phyloP scores from a whole-genome alignment of 2,888 invertebrate species.

The Willowsia nigromaculata region DNA sequence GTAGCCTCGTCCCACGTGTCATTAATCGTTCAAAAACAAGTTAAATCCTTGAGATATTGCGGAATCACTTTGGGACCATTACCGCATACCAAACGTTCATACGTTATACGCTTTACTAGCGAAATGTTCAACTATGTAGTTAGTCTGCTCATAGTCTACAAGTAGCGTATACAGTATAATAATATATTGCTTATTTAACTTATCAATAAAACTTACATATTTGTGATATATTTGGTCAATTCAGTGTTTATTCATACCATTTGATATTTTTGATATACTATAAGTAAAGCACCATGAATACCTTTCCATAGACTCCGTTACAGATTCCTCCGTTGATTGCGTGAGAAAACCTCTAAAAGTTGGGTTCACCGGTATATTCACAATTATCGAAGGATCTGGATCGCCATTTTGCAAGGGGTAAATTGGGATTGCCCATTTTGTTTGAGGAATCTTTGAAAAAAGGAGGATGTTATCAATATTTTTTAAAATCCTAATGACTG shows the following conservation, averaged over 20 bases:
- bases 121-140: slow-evolving; percentile 43
- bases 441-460: slow-evolving; percentile 53
- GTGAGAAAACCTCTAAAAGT: slow-evolving; percentile 57
- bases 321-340: too few relatives aligned
- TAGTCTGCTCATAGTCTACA: background rate
- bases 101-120: slow-evolving; percentile 13
- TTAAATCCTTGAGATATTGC: background rate
- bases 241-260: too few relatives aligned
- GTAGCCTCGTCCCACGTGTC: background rate
- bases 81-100: background rate
- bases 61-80: slow-evolving; percentile 25
- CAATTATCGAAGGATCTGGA: slow-evolving; percentile 26
- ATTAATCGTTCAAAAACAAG: background rate
- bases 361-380: slow-evolving; percentile 54
- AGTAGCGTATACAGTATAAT: too few relatives aligned
- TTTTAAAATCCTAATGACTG: too few relatives aligned
- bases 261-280: slow-evolving; percentile 19
- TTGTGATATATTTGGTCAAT: too few relatives aligned
- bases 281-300: slow-evolving; percentile 57
- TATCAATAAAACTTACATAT: too few relatives aligned
- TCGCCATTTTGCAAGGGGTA: slow-evolving; percentile 60
- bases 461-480: too few relatives aligned
- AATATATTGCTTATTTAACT: too few relatives aligned
- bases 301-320: background rate
- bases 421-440: slow-evolving; percentile 47